Base-by-base conservation (phyloP, 1,140 invertebrate species). In the Drosophila triauraria region DNA sequence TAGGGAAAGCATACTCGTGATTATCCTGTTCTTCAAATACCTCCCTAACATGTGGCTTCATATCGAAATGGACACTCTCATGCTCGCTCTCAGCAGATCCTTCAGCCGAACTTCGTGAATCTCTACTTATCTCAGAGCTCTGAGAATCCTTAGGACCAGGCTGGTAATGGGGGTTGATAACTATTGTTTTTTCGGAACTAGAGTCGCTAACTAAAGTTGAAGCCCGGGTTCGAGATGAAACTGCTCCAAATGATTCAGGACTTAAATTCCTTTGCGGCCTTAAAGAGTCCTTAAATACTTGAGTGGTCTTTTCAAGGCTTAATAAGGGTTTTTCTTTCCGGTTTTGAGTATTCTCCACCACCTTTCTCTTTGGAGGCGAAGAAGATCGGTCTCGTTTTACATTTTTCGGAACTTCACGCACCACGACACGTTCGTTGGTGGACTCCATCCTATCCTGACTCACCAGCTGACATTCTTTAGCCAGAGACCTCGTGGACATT, bases 291-390 rank as follows among this genome's bases (percentile, higher is more conserved):
- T 40, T 8, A 7, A 12, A 40, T 4, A 56, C 38, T 51, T 40
- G 12, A 3, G 12, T 17, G 27, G 43, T 17, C 13, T 62, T 61
- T 4, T 67, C 43, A 13, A 8, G 12, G n/a, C 35, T 64, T 69
- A 1, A 20, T 65, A 27, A 5, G 3, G 30, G 46, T 7, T 15
- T 47, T 4, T 76, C 70, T 5, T 20, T 3, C 0, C 4, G 9
- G n/a, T 3, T 12, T 0, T 13, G n/a, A 9, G 10, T 12, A 12
- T 44, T 7, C 10, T 35, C 56, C 13, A 8, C 15, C 12, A 8
- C 20, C 15, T 57, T 17, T 5, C n/a, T 48, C 32, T 5, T 59
- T 47, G n/a, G 2, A n/a, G 23, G 2, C 15, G 20, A 54, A n/a
- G 10, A 2, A 12, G 10, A 32, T 17, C 10, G 10, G 3, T 3